Base-by-base conservation (phyloP, 2,797 vertebrate species). In the Enteromius unitaeniatus region DNA sequence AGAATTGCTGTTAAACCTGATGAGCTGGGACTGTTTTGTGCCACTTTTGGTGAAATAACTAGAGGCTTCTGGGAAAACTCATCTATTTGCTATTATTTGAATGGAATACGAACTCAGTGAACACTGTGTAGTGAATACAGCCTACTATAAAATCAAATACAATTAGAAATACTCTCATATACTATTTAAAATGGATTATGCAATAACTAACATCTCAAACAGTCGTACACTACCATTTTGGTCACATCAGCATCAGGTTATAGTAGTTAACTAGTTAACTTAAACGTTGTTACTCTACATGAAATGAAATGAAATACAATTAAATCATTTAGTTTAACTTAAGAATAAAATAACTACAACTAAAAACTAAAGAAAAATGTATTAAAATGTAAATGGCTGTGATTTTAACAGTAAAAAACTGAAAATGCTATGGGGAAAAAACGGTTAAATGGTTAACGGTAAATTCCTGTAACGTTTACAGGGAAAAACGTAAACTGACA, bases 11-110 rank as follows among this genome's bases (percentile, higher is more conserved):
- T 53, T 34, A 74, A 40, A 37, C 51, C 51, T 15, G 31, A 58
- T 58, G 51, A 76, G 53, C 73, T 58, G 51, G 15, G 31, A 58
- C 40, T 58, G 73, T 76, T 76, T 58, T 58, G 13, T n/a, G 51
- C 51, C 51, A 73, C 47, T 69, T 69, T 11, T 37, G 31, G 64
- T 10, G 17, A 42, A n/a, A 69, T 69, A 47, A 73, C 26, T 58
- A 58, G 21, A 58, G n/a, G 34, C 73, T 76, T 75, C 31, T 9
- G 19, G 31, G 49, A 23, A 73, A 53, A n/a, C 5, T n/a, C 19
- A 15, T 49, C 42, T 28, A 28, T 49, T 49, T 49, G 14, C 23
- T 10, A 47, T 28, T 60, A 26, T 60, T 26, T 60, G 8, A 49
- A 49, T 49, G 7, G 17, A 72, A 47, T 26, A 28, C 23, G 13